Evolutionary conservation across 2,797 vertebrate species (phyloP).

Genomic region (Bufotes viridis): DNA sequence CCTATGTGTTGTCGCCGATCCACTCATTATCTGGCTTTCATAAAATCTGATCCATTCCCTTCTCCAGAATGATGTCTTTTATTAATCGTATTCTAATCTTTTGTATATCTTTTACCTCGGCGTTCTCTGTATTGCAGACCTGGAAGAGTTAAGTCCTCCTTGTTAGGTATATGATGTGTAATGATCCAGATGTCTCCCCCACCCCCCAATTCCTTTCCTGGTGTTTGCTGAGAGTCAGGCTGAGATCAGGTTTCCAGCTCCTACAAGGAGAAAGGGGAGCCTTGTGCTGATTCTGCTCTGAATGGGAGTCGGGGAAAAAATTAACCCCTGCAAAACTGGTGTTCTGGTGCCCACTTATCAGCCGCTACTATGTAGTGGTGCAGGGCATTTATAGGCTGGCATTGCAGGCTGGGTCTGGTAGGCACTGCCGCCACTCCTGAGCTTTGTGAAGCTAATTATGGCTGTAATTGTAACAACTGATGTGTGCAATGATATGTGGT

Average conservation of each 20-base stretch:
- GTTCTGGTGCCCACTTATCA: background rate
- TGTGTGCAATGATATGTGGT: slow-evolving; percentile 46
- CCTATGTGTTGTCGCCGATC: background rate
- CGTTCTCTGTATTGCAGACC: background rate
- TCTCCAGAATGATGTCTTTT: background rate
- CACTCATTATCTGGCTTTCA: background rate
- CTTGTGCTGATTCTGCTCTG: slow-evolving; percentile 57
- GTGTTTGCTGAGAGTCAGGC: slow-evolving; percentile 67
- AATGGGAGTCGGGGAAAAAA: slow-evolving; percentile 50
- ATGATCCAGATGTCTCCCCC: slow-evolving; percentile 61
- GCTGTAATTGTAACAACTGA: slow-evolving; percentile 45
- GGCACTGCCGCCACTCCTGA: background rate
- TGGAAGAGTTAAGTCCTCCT: slow-evolving; percentile 45
- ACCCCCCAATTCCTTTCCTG: slow-evolving; percentile 42
- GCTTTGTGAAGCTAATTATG: slow-evolving; percentile 29
- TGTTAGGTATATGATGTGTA: slow-evolving; percentile 61
- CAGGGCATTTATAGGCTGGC: background rate
- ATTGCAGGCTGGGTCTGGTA: background rate
- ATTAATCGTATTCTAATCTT: background rate
- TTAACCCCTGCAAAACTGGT: slow-evolving; percentile 47
- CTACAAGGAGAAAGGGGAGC: slow-evolving; percentile 60
- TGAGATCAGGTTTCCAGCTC: slow-evolving; percentile 69
- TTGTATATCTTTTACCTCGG: background rate
- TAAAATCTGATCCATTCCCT: background rate
- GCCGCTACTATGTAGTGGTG: background rate